Percentiles rank a stretch among this genome's conserved stretches.
These are phyloP conservation scores for Bryconaethiops microstoma DNA, from an alignment of 2,797 vertebrate species.

Conservation along the genomic window DNA sequence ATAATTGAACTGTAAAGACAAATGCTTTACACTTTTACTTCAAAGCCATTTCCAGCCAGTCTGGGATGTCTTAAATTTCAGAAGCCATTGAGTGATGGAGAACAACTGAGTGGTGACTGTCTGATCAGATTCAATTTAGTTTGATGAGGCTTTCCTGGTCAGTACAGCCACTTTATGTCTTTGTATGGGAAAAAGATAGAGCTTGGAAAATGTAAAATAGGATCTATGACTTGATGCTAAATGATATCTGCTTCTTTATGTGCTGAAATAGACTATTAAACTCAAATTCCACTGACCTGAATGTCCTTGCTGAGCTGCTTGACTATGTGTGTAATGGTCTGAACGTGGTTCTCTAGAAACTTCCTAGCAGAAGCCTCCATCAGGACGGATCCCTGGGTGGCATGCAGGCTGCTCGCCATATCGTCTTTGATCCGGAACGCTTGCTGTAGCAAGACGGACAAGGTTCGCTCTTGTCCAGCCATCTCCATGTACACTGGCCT, in stretches of 20 bases:
- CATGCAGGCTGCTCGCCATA: constrained; percentile 70
- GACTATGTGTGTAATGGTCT: constrained; percentile 79
- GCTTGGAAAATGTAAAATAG: neutral
- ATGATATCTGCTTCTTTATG: too few species aligned
- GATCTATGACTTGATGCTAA: neutral
- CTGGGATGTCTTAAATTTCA: neutral
- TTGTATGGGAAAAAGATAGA: neutral
- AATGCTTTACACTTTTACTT: neutral
- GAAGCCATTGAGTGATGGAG: neutral
- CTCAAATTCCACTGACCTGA: constrained; percentile 70
- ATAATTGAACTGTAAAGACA: constrained; percentile 50
- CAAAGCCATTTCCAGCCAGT: neutral
- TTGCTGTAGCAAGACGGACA: constrained; percentile 78
- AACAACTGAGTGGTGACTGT: neutral
- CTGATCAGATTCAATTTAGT: neutral
- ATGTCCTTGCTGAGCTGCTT: constrained; percentile 82
- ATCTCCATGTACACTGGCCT: constrained; percentile 70
- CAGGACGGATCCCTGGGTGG: constrained; percentile 68
- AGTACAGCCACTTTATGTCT: neutral
- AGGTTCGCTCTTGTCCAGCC: constrained; percentile 73
- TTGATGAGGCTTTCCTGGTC: neutral
- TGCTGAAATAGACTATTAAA: neutral
- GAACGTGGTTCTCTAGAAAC: constrained; percentile 82
- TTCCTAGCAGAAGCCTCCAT: constrained; percentile 70
- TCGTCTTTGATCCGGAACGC: constrained; percentile 83